A percentile compares a stretch with the other conserved stretches of the same genome.
These are phyloP conservation scores for Zeugodacus cucurbitae DNA, from an alignment of 1,140 invertebrate genomes.

Conservation along the genomic window DNA sequence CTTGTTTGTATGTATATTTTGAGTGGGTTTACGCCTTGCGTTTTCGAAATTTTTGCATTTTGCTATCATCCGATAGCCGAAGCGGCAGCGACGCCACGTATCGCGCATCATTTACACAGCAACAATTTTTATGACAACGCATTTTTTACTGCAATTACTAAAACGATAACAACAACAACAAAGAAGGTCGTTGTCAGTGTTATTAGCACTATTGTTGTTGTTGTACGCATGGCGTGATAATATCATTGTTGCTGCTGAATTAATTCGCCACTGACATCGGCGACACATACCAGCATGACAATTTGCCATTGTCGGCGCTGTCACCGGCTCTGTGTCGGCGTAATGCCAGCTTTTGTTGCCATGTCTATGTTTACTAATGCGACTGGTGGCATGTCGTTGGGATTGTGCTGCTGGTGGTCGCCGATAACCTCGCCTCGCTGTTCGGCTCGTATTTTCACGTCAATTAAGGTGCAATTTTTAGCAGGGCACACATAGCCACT, in stretches of 20 bases:
- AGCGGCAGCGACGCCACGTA: background rate
- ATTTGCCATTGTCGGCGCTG: background rate
- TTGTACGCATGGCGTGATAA: background rate
- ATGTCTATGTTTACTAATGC: background rate
- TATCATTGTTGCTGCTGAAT: background rate
- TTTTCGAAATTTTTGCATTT: background rate
- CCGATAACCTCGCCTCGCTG: background rate
- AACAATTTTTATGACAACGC: slow-evolving; percentile 12
- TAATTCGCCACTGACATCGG: slow-evolving; percentile 5
- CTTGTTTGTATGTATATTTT: background rate
- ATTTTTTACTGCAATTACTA: background rate
- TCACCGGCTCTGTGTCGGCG: background rate
- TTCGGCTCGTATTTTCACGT: background rate
- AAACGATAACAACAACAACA: background rate
- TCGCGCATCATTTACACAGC: background rate
- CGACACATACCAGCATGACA: slow-evolving; percentile 4
- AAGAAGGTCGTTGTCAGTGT: background rate
- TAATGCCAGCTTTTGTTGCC: background rate
- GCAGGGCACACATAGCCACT: background rate
- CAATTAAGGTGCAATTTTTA: slow-evolving; percentile 1
- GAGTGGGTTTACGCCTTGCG: background rate
- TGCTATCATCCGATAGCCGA: background rate
- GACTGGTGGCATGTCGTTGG: background rate
- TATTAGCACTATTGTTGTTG: background rate
- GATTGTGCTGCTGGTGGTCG: background rate